phyloP scores from a whole-genome alignment of 2,888 invertebrate genomes.

The Parascotia fuliginaria region DNA sequence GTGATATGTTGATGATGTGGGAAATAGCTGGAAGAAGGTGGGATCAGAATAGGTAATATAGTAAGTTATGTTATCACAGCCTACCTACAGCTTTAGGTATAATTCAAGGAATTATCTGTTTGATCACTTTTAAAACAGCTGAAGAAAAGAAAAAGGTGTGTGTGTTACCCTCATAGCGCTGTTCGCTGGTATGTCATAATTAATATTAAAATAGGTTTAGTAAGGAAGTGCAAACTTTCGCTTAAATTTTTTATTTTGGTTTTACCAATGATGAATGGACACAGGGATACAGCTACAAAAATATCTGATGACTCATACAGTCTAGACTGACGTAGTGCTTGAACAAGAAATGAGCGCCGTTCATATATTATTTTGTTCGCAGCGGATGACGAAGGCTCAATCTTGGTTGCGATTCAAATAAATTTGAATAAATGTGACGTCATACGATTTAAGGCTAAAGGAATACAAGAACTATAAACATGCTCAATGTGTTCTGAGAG shows the following conservation, averaged over 20 bases:
- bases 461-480: constrained; percentile 9
- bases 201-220: too few species aligned
- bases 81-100: too few species aligned
- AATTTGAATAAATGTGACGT: constrained; percentile 30
- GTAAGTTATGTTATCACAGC: too few species aligned
- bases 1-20: too few species aligned
- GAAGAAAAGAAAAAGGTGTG: too few species aligned
- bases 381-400: constrained; percentile 33
- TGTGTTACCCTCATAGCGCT: too few species aligned
- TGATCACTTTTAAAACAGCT: too few species aligned
- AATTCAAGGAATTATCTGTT: too few species aligned
- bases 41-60: too few species aligned
- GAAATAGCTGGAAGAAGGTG: too few species aligned
- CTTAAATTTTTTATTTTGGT: background rate
- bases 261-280: too few species aligned
- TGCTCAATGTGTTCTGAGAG: constrained; percentile 2
- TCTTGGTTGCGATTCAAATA: constrained; percentile 28
- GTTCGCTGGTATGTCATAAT: too few species aligned
- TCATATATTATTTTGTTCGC: constrained; percentile 43
- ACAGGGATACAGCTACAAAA: constrained; percentile 7
- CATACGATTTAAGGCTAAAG: constrained; percentile 14
- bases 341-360: constrained; percentile 59
- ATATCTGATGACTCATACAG: constrained; percentile 43
- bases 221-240: background rate
- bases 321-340: constrained; percentile 56